phyloP scores from a whole-genome alignment of 2,888 invertebrate species.

The Orthosia gracilis region DNA sequence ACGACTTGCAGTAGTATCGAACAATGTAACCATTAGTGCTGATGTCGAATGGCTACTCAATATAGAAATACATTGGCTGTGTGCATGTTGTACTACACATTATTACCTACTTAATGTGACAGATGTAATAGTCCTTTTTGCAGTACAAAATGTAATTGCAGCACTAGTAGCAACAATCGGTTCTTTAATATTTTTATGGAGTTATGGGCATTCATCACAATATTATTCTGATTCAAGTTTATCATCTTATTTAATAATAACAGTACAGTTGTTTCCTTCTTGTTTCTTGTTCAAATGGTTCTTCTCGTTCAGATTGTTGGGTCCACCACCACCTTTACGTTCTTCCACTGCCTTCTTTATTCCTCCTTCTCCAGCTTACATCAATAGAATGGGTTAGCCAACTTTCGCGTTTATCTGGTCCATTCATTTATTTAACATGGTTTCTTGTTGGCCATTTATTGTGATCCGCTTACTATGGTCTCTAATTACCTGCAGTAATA shows the following conservation, averaged over 20 bases:
- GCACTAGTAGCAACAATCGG: background rate
- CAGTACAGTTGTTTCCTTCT: background rate
- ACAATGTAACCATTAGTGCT: constrained; percentile 8
- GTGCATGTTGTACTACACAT: background rate
- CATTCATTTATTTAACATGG: background rate
- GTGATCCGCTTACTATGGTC: background rate
- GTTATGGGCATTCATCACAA: background rate
- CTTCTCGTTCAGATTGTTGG: no score
- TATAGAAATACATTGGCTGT: constrained; percentile 3
- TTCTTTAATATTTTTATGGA: background rate
- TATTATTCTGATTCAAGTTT: background rate
- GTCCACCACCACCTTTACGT: no score
- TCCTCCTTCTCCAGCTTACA: no score
- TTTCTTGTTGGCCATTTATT: background rate
- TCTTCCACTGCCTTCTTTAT: no score
- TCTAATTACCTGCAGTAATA: background rate
- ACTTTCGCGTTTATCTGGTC: background rate
- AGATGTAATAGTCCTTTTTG: constrained; percentile 13
- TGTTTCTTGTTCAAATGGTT: background rate
- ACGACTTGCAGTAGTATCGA: background rate
- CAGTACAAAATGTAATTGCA: background rate
- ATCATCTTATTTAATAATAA: background rate
- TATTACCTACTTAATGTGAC: constrained; percentile 1
- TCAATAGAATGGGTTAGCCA: no score
- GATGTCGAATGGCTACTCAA: constrained; percentile 9